These are phyloP conservation scores for Pelagia noctiluca DNA, from an alignment of 30 jellyfish, hydroid and myxozoan genomes.

Conservation along the genomic window DNA sequence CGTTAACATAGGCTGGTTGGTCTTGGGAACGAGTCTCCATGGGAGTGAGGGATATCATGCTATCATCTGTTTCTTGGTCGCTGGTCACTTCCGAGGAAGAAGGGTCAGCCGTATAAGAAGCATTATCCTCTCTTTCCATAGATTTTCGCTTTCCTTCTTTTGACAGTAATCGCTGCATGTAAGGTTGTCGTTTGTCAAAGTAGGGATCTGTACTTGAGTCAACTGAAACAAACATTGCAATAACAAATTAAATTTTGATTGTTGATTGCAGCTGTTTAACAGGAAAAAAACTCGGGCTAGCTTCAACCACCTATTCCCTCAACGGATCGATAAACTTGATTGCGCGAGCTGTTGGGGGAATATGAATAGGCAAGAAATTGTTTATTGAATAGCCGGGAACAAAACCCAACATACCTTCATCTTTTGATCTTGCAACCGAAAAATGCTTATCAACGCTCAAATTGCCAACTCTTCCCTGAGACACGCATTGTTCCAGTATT, in stretches of 20 bases:
- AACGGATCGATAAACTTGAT: too few relatives aligned
- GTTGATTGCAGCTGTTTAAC: too few relatives aligned
- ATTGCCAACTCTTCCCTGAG: conserved; percentile 40
- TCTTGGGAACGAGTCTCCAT: too few relatives aligned
- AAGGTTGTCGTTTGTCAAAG: neutral
- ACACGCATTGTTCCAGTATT: conserved; percentile 26
- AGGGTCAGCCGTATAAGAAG: too few relatives aligned
- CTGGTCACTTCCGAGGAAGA: too few relatives aligned
- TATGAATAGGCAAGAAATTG: neutral
- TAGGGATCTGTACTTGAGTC: neutral
- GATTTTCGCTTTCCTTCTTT: neutral
- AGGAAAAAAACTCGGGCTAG: too few relatives aligned
- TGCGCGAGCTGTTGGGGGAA: neutral
- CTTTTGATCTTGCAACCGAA: conserved; percentile 16
- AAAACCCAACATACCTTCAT: neutral
- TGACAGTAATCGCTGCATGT: neutral
- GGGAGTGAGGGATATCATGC: too few relatives aligned
- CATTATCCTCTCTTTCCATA: neutral
- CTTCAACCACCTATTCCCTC: too few relatives aligned
- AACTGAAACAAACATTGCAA: too few relatives aligned
- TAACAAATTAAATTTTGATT: too few relatives aligned
- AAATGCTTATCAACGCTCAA: conserved; percentile 36
- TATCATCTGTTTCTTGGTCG: neutral
- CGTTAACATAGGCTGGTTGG: too few relatives aligned
- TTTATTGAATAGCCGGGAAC: neutral